phyloP scores from a whole-genome alignment of 2,113 vertebrate species.

The Ammodytes marinus region DNA sequence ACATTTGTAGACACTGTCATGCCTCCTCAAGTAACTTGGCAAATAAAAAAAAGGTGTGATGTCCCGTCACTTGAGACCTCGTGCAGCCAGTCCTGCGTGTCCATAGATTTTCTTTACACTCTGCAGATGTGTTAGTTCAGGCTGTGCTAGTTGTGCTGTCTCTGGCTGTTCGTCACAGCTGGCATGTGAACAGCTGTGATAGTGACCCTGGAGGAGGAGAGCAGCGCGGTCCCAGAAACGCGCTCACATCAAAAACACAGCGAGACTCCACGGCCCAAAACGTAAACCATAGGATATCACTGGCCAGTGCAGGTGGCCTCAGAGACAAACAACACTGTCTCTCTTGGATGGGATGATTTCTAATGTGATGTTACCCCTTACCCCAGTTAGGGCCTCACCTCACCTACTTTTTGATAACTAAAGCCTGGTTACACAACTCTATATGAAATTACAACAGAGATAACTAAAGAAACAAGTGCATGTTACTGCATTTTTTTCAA shows the following conservation, averaged over 20 bases:
- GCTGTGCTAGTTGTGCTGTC: slow-evolving; percentile 40
- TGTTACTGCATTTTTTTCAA: background rate
- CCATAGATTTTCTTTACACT: slow-evolving; percentile 2
- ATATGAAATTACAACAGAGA: background rate
- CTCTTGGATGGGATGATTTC: slow-evolving; percentile 30
- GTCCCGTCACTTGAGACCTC: background rate
- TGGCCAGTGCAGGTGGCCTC: slow-evolving; percentile 63
- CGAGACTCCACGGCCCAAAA: slow-evolving; percentile 60
- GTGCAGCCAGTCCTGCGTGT: background rate
- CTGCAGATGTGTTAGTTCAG: slow-evolving; percentile 9
- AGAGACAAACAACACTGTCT: slow-evolving; percentile 64
- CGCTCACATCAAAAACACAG: slow-evolving; percentile 65
- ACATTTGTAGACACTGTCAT: background rate
- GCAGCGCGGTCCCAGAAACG: slow-evolving; percentile 46
- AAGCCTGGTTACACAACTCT: background rate
- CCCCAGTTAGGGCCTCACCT: slow-evolving; percentile 38
- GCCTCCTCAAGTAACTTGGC: background rate
- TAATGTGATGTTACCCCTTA: slow-evolving; percentile 45
- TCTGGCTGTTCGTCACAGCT: slow-evolving; percentile 57
- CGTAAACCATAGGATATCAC: slow-evolving; percentile 68
- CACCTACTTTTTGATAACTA: slow-evolving; percentile 5
- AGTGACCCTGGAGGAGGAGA: slow-evolving; percentile 62
- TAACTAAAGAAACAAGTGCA: background rate
- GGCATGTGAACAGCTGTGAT: slow-evolving; percentile 71
- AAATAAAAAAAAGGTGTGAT: background rate